phyloP scores from a whole-genome alignment of 2,888 invertebrate genomes.

The Ochlodes sylvanus region DNA sequence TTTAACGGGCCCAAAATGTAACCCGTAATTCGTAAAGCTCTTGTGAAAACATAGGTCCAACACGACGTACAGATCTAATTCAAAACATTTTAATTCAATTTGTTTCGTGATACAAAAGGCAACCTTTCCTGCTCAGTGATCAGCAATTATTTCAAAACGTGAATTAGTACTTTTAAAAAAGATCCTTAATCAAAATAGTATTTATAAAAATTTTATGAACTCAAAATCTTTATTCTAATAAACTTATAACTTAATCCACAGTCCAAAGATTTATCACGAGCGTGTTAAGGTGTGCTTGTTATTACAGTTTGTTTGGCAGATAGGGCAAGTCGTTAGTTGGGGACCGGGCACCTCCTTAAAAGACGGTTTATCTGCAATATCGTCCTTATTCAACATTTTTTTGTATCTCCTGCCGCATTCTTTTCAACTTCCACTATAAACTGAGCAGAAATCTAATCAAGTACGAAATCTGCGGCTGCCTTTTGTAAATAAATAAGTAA shows the following conservation, averaged over 20 bases:
- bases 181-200: too few species aligned
- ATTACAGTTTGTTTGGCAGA: slow-evolving; percentile 73
- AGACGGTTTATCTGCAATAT: slow-evolving; percentile 25
- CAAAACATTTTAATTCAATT: too few species aligned
- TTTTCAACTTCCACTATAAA: slow-evolving; percentile 21
- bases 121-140: too few species aligned
- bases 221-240: neutral
- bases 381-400: slow-evolving; percentile 25
- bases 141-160: too few species aligned
- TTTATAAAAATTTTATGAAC: too few species aligned
- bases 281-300: slow-evolving; percentile 71
- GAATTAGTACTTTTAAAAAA: too few species aligned
- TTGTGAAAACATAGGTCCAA: too few species aligned
- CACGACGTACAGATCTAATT: too few species aligned
- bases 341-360: slow-evolving; percentile 54
- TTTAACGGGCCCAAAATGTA: too few species aligned
- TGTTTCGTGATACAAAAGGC: too few species aligned
- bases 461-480: neutral
- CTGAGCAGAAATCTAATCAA: neutral
- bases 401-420: slow-evolving; percentile 9
- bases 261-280: slow-evolving; percentile 64
- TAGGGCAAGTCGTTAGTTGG: slow-evolving; percentile 64
- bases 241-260: slow-evolving; percentile 50
- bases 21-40: too few species aligned
- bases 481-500: slow-evolving; percentile 3